Percentiles rank a stretch among this genome's conserved stretches.
phyloP scores from a whole-genome alignment of 2,888 invertebrate genomes.

The Copidosoma aretas region DNA sequence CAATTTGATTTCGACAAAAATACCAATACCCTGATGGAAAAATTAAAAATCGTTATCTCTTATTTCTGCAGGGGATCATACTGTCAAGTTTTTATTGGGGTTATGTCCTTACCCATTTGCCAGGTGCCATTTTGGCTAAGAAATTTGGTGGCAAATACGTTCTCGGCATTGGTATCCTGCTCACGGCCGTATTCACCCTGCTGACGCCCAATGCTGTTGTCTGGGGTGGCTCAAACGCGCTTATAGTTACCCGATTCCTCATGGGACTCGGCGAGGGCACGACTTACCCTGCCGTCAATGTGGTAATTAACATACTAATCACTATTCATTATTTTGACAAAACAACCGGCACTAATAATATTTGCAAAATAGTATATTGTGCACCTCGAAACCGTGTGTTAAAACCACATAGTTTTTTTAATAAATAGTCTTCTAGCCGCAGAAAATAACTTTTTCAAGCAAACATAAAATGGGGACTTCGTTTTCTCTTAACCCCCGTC shows the following conservation, averaged over 20 bases:
- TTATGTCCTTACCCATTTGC: conserved; percentile 82
- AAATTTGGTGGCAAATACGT: conserved; percentile 86
- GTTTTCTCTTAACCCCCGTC: too few relatives aligned
- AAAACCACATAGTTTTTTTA: too few relatives aligned
- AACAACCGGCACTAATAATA: too few relatives aligned
- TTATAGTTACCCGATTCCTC: conserved; percentile 76
- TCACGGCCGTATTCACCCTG: conserved; percentile 82
- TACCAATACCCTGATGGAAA: too few relatives aligned
- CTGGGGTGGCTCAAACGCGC: conserved; percentile 71
- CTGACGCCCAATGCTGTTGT: conserved; percentile 78
- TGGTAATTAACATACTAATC: neutral
- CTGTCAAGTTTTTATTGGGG: conserved; percentile 87
- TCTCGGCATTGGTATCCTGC: conserved; percentile 80
- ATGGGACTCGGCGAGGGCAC: conserved; percentile 88
- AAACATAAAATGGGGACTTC: too few relatives aligned
- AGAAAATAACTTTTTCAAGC: too few relatives aligned
- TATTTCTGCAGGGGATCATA: conserved; percentile 78
- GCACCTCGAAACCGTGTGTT: too few relatives aligned
- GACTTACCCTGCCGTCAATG: conserved; percentile 74
- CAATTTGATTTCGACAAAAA: too few relatives aligned
- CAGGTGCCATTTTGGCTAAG: conserved; percentile 82
- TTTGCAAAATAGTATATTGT: too few relatives aligned
- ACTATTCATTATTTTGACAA: too few relatives aligned
- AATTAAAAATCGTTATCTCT: too few relatives aligned
- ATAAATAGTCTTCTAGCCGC: too few relatives aligned